These are phyloP conservation scores for Puntigrus tetrazona DNA, from an alignment of 2,113 vertebrate genomes.

Conservation along the genomic window DNA sequence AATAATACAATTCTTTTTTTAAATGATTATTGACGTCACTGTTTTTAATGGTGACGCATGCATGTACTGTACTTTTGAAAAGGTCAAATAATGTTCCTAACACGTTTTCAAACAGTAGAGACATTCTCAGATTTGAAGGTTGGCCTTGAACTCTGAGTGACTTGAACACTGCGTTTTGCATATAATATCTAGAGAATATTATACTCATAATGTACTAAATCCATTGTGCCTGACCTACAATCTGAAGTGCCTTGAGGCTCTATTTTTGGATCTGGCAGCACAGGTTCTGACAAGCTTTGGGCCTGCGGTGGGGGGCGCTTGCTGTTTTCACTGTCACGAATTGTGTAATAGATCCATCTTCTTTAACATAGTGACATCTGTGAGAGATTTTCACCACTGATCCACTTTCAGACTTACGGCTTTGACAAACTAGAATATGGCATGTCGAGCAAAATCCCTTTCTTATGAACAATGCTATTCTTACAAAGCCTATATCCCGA, in stretches of 20 bases:
- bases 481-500: background rate
- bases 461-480: background rate
- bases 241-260: slow-evolving; percentile 46
- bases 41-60: background rate
- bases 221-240: slow-evolving; percentile 53
- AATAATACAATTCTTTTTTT: background rate
- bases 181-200: slow-evolving; percentile 2
- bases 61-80: background rate
- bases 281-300: slow-evolving; percentile 52
- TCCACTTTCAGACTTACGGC: slow-evolving; percentile 23
- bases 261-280: slow-evolving; percentile 46
- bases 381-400: slow-evolving; percentile 8
- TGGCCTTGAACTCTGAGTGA: background rate
- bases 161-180: background rate
- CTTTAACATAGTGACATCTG: slow-evolving; percentile 19
- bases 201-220: slow-evolving; percentile 39
- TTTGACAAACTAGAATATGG: background rate
- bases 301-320: slow-evolving; percentile 32
- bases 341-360: slow-evolving; percentile 51
- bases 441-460: background rate
- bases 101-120: background rate
- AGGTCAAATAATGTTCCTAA: background rate
- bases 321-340: slow-evolving; percentile 47
- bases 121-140: background rate
- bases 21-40: background rate